Percentiles rank a stretch among this genome's conserved stretches.
Evolutionary conservation across 2,797 vertebrate genomes (phyloP).

Genomic region (Picus viridis): DNA sequence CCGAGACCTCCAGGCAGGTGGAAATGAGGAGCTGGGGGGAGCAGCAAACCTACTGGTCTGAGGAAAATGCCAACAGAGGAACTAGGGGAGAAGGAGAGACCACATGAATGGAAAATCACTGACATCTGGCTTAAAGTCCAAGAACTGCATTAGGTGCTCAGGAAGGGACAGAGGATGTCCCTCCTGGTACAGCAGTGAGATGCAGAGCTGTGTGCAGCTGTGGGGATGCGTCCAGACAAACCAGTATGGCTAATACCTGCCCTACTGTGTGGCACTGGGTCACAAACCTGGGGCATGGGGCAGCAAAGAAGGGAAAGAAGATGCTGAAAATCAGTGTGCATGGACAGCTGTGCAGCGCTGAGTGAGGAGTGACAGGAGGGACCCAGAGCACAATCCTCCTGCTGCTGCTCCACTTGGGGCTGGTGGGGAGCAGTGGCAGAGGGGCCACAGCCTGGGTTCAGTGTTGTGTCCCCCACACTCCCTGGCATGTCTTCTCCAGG

Average conservation of each 20-base stretch:
- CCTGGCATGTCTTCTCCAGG: no score
- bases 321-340: not conserved
- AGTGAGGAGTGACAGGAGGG: not conserved
- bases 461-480: rapidly evolving
- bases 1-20: not conserved
- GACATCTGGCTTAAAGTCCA: constrained; percentile 59
- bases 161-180: not conserved
- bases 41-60: not conserved
- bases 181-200: not conserved
- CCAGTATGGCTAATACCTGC: rapidly evolving
- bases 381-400: not conserved
- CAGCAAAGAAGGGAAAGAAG: not conserved
- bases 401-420: not conserved
- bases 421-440: not conserved
- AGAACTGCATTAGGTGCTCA: not conserved
- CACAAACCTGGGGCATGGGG: not conserved
- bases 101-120: constrained; percentile 49
- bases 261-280: rapidly evolving
- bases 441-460: not conserved
- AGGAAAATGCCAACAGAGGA: not conserved
- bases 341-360: not conserved
- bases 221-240: rapidly evolving
- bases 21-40: not conserved
- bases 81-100: not conserved
- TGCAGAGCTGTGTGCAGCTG: rapidly evolving